These are phyloP conservation scores for Piliocolobus tephrosceles DNA, from an alignment of 2,113 vertebrate genomes.

Conservation along the genomic window DNA sequence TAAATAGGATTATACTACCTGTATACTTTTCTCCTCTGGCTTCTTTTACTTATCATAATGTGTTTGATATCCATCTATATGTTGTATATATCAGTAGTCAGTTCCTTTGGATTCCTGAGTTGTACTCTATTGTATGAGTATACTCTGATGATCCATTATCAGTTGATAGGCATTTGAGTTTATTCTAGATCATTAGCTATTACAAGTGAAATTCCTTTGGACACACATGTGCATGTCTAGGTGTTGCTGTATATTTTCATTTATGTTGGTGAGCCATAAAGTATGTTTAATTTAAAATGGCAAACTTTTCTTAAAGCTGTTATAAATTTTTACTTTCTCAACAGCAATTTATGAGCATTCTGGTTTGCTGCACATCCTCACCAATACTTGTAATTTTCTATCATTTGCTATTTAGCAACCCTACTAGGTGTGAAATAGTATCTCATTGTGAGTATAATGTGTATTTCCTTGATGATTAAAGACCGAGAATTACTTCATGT, in stretches of 20 bases:
- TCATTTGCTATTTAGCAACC: background rate
- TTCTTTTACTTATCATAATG: background rate
- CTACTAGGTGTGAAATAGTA: background rate
- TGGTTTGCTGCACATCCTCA: background rate
- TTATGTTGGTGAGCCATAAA: background rate
- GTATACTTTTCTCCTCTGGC: background rate
- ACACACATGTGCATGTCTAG: background rate
- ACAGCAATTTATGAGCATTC: background rate
- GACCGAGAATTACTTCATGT: background rate
- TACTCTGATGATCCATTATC: background rate
- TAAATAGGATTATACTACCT: background rate
- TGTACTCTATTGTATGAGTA: background rate
- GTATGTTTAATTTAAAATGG: background rate
- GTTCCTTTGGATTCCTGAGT: background rate
- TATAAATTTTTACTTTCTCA: background rate
- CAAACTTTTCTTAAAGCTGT: background rate
- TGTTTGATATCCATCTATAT: background rate
- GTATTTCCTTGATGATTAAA: background rate
- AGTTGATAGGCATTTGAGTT: background rate
- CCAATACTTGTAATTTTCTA: background rate
- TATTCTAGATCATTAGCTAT: background rate
- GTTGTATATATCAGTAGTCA: background rate
- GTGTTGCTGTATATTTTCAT: background rate
- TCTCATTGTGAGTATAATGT: background rate
- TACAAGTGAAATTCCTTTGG: background rate